Evolutionary conservation across 1,140 invertebrate genomes (phyloP).

Genomic region (Cephus cinctus): DNA sequence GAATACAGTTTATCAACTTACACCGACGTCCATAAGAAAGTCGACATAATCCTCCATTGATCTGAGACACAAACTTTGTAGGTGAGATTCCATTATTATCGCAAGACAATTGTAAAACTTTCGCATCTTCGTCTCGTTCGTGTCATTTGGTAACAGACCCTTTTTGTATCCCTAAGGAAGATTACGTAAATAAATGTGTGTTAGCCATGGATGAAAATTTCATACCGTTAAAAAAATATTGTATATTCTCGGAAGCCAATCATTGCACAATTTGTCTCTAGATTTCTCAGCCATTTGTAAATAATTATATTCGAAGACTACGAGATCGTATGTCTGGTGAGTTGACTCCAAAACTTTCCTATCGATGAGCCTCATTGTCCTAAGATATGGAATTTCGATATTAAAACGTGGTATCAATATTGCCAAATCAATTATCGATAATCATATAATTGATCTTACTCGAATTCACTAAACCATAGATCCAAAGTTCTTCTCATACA

Average conservation of each 20-base stretch:
- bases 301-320: constrained; percentile 57
- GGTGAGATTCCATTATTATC: constrained; percentile 81
- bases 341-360: constrained; percentile 49
- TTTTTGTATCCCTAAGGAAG: constrained; percentile 68
- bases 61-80: constrained; percentile 77
- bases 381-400: too few species aligned
- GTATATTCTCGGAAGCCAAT: constrained; percentile 65
- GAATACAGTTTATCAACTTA: constrained; percentile 50
- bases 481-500: constrained; percentile 79
- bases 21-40: constrained; percentile 73
- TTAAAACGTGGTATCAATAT: too few species aligned
- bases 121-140: constrained; percentile 65
- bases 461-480: constrained; percentile 78
- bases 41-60: constrained; percentile 78
- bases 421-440: too few species aligned
- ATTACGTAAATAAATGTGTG: background rate
- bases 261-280: constrained; percentile 55
- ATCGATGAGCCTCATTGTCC: constrained; percentile 59
- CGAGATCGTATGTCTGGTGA: constrained; percentile 58
- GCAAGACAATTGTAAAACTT: constrained; percentile 84
- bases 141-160: constrained; percentile 70
- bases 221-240: constrained; percentile 28
- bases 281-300: constrained; percentile 56
- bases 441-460: constrained; percentile 64
- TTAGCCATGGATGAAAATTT: background rate